Percentiles rank a stretch among this genome's conserved stretches.
Conservation (phyloP, 2,113 vertebrate genomes). For the Athene cunicularia region DNA sequence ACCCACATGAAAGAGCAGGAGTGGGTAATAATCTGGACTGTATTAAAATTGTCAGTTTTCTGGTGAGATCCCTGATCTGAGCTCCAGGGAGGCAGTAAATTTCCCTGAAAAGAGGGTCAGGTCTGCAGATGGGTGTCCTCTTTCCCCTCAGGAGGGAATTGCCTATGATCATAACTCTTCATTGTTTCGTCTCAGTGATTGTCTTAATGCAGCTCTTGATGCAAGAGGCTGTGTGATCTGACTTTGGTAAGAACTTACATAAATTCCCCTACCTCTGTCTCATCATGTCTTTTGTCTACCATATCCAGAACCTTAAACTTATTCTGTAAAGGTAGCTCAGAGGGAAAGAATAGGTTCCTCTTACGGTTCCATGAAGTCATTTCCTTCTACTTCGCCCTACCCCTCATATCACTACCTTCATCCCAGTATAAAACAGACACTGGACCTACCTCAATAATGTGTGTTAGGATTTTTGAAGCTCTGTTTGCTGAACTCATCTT, state of each 20-base stretch:
- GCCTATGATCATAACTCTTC: no score
- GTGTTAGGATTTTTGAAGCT: neutral
- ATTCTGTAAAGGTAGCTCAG: neutral
- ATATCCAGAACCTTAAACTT: neutral
- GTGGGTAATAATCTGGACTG: no score
- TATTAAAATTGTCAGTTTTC: no score
- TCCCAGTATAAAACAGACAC: neutral
- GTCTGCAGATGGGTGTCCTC: no score
- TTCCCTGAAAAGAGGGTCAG: no score
- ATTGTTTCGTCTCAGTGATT: no score
- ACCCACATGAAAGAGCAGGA: no score
- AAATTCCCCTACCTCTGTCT: neutral
- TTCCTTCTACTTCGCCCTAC: neutral
- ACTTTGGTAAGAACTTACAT: neutral
- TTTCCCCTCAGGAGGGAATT: no score
- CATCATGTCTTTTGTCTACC: neutral
- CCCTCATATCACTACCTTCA: neutral
- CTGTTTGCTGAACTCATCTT: neutral
- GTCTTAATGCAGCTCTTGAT: no score
- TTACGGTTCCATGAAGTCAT: neutral
- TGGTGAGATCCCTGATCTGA: no score
- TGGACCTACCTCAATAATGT: neutral
- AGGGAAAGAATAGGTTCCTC: neutral
- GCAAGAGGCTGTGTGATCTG: neutral
- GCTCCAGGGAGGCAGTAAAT: no score